phyloP scores from a whole-genome alignment of 64 coral and sea anemone species.

The Acropora tenuis region DNA sequence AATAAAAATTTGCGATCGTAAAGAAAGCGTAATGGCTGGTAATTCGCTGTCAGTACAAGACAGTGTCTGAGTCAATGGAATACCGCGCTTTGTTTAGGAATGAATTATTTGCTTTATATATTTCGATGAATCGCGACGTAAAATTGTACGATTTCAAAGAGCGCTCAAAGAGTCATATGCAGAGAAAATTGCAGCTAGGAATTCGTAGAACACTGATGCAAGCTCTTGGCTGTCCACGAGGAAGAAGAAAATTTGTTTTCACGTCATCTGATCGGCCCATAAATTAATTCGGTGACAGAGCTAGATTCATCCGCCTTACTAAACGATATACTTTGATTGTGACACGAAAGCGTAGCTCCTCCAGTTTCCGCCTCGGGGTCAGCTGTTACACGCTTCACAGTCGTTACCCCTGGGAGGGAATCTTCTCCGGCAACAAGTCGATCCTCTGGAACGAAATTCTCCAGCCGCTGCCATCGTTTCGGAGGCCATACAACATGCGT shows the following conservation, averaged over 20 bases:
- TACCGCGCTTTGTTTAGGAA: no score
- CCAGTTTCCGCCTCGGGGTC: neutral
- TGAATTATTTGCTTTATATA: no score
- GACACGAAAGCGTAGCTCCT: neutral
- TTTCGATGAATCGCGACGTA: no score
- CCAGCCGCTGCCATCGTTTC: slow-evolving; percentile 74
- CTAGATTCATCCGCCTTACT: neutral
- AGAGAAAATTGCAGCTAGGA: no score
- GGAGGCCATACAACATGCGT: slow-evolving; percentile 89
- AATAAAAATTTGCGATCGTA: no score
- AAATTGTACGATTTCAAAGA: no score
- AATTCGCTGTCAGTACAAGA: no score
- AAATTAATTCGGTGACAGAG: slow-evolving; percentile 15
- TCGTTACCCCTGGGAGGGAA: neutral
- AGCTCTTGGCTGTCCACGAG: no score
- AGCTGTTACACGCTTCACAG: neutral
- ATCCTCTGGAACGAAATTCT: slow-evolving; percentile 31
- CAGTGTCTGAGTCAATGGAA: no score
- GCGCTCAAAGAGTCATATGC: no score
- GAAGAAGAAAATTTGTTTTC: neutral
- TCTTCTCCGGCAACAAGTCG: neutral
- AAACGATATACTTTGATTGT: neutral
- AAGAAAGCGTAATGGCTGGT: no score
- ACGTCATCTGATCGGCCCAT: neutral
- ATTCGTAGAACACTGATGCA: no score